These are phyloP conservation scores for Sinocyclocheilus rhinocerous DNA, from an alignment of 2,113 vertebrate species.

Conservation along the genomic window DNA sequence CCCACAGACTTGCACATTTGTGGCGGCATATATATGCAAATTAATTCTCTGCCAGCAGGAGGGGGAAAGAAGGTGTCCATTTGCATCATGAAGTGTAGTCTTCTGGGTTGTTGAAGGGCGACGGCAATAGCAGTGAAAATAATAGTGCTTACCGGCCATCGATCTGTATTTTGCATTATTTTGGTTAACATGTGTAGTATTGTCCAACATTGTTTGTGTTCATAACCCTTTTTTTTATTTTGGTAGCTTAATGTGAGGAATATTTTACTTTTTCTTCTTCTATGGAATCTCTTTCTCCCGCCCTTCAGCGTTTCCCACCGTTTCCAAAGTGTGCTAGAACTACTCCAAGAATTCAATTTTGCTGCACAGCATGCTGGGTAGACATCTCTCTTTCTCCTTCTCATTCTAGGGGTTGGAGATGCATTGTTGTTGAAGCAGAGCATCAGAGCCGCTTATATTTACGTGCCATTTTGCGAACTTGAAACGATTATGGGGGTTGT, in stretches of 20 bases:
- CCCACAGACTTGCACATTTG: too few relatives aligned
- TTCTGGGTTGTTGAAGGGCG: not conserved
- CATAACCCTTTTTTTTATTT: not conserved
- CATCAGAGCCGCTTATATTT: not conserved
- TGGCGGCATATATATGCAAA: too few relatives aligned
- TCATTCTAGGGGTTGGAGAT: too few relatives aligned
- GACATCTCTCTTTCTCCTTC: not conserved
- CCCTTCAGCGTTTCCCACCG: not conserved
- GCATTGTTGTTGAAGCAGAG: not conserved
- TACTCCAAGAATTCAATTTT: conserved; percentile 34
- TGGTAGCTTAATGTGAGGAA: not conserved
- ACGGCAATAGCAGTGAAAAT: not conserved
- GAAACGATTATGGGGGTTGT: not conserved
- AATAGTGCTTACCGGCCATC: not conserved
- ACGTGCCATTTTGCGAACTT: not conserved
- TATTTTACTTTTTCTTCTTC: not conserved
- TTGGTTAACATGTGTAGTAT: not conserved
- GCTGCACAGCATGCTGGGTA: conserved; percentile 11
- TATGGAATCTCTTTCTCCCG: not conserved
- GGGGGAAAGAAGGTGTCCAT: not conserved
- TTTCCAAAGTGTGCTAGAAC: conserved; percentile 13
- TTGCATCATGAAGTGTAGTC: not conserved
- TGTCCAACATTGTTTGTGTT: not conserved
- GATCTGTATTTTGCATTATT: not conserved
- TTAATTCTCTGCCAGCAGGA: too few relatives aligned